Percentiles rank a stretch among this genome's conserved stretches.
Evolutionary conservation across 2,113 vertebrate species (phyloP).

Genomic region (Electrona antarctica): DNA sequence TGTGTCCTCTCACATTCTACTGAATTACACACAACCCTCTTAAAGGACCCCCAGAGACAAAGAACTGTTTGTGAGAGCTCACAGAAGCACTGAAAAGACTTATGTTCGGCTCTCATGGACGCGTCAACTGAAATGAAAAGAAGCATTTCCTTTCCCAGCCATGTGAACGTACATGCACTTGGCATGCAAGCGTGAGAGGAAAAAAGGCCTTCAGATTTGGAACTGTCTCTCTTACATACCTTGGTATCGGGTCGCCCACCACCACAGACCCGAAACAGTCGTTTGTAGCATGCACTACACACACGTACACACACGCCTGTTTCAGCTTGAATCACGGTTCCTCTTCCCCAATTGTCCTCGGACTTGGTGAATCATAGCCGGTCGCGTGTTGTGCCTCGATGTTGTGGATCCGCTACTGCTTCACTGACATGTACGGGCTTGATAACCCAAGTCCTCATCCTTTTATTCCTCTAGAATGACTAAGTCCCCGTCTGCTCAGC

Average conservation of each 20-base stretch:
- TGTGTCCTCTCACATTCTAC: slow-evolving; percentile 32
- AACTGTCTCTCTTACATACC: background rate
- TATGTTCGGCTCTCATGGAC: background rate
- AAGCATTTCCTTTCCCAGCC: background rate
- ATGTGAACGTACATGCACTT: background rate
- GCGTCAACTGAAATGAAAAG: background rate
- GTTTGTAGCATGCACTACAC: too few species aligned
- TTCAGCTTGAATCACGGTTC: background rate
- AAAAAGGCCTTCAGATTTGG: background rate
- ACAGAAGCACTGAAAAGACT: slow-evolving; percentile 24
- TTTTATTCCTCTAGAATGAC: background rate
- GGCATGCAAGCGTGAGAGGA: background rate
- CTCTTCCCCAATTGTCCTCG: slow-evolving; percentile 1
- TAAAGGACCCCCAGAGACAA: slow-evolving; percentile 48
- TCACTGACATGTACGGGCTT: background rate
- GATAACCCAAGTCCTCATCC: background rate
- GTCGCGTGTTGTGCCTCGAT: too few species aligned
- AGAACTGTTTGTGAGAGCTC: slow-evolving; percentile 51
- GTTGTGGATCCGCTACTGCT: background rate
- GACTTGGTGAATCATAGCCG: background rate
- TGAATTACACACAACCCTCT: slow-evolving; percentile 46
- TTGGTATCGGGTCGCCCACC: too few species aligned
- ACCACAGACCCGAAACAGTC: background rate
- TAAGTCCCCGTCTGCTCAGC: background rate
- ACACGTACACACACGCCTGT: slow-evolving; percentile 23